Percentiles rank a stretch among this genome's conserved stretches.
These are phyloP conservation scores for Argentina silus DNA, from an alignment of 2,797 vertebrate genomes.

Conservation along the genomic window DNA sequence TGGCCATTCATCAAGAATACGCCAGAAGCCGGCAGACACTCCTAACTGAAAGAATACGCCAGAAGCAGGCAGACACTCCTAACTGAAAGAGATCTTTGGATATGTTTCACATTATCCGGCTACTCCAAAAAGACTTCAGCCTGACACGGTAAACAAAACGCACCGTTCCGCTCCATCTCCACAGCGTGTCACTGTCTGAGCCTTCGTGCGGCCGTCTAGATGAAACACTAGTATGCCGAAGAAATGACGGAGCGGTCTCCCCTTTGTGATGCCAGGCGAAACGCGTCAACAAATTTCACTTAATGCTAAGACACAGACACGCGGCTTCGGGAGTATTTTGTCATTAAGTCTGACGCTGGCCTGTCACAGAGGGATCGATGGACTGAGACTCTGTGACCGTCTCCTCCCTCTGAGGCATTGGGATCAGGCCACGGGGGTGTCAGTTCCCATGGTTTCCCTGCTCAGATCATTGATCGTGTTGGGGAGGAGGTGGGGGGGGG, in stretches of 20 bases:
- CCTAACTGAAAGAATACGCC: too few relatives aligned
- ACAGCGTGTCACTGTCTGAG: too few relatives aligned
- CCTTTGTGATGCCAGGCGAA: not conserved
- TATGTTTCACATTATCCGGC: not conserved
- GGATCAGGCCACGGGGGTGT: not conserved
- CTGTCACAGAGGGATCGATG: constrained; percentile 2
- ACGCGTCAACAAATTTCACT: not conserved
- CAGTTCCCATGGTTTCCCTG: constrained; percentile 10
- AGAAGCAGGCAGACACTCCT: not conserved
- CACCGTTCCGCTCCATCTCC: too few relatives aligned
- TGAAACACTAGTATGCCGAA: too few relatives aligned
- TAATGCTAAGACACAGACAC: not conserved
- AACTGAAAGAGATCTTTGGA: not conserved
- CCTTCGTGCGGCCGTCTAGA: too few relatives aligned
- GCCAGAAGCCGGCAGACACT: not conserved
- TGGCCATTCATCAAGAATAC: not conserved
- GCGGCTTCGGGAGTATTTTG: constrained; percentile 3
- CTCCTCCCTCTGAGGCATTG: not conserved
- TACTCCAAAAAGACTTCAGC: not conserved
- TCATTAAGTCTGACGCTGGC: not conserved
- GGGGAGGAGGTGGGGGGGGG: not conserved
- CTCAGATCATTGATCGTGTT: not conserved
- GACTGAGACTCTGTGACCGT: constrained; percentile 3
- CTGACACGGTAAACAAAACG: too few relatives aligned
- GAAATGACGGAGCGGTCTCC: too few relatives aligned